Base-by-base conservation (phyloP, 2,113 vertebrate species). In the Pungitius pungitius region DNA sequence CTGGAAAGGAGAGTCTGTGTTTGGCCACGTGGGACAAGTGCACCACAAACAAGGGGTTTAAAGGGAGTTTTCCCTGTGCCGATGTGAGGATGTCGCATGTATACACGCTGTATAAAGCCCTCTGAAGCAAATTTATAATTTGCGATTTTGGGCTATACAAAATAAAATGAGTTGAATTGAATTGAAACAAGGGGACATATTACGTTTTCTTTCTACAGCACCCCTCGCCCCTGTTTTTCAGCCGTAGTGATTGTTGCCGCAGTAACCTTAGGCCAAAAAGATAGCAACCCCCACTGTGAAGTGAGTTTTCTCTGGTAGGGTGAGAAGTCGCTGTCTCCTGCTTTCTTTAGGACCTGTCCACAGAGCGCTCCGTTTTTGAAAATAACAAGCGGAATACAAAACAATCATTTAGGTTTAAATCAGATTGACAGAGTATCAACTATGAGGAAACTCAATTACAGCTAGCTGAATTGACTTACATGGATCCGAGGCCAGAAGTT, bases 341-440 rank as follows among this genome's bases (percentile, higher is more conserved):
- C 73, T 86, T 85, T 83, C 82, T 78, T 74, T 68, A 66, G 73
- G 76, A 65, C 60, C 60, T 70, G 76, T 76, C 55, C 85, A 75
- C 76, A 73, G 18, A 61, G 45, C 22, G 65, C 60, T 5, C 20
- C 85, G 82, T 87, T 91, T 90, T 51, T 54, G 70, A 83, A 85
- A 90, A 91, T 85, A 88, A 90, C 84, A 88, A 69, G 61, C 64
- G 54, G 40, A 79, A 90, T 88, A 89, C 87, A 88, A 84, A 64
- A 43, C 82, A 87, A 86, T 88, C 75, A 89, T 90, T 92, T 59
- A 71, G 75, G 47, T 73, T 82, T 72, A 86, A 90, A 91, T 89
- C 87, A 81, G 85, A 92, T 89, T 88, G 90, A 91, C 86, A 84
- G 85, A 51, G 74, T 88, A 85, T 88, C 74, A 88, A 88, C 89